Conservation (phyloP, 2,113 vertebrate genomes). For the Myiopsitta monachus region DNA sequence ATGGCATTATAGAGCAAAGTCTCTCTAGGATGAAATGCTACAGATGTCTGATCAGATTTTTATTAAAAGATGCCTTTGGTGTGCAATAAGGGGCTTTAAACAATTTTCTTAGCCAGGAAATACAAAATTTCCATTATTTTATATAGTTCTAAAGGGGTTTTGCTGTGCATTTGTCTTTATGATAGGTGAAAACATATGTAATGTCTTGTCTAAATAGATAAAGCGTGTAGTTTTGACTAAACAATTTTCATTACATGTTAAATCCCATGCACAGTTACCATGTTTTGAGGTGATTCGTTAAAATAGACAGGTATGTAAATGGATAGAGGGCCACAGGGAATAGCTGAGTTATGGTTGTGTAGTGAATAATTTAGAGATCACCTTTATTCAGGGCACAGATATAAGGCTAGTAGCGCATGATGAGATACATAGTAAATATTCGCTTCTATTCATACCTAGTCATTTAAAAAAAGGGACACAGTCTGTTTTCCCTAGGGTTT, state of each 20-base stretch:
- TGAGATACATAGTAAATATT: not conserved
- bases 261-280: not conserved
- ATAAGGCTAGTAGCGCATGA: not conserved
- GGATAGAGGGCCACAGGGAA: not conserved
- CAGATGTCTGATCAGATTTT: not conserved
- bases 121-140: not conserved
- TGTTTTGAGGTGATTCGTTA: not conserved
- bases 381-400: not conserved
- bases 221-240: not conserved
- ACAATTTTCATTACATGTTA: not conserved
- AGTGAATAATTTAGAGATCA: not conserved
- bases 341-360: not conserved
- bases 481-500: not conserved
- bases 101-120: not conserved
- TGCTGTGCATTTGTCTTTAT: not conserved
- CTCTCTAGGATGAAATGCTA: not conserved
- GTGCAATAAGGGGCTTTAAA: not conserved
- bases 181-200: not conserved
- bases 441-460: not conserved
- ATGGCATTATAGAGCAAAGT: not conserved
- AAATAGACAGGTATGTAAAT: not conserved
- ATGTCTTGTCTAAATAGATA: not conserved
- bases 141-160: not conserved
- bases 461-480: not conserved
- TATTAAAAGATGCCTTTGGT: not conserved